A percentile compares a stretch with the other conserved stretches of the same genome.
Evolutionary conservation across 2,797 vertebrate species (phyloP).

Genomic region (Orientallactaga sibirica): DNA sequence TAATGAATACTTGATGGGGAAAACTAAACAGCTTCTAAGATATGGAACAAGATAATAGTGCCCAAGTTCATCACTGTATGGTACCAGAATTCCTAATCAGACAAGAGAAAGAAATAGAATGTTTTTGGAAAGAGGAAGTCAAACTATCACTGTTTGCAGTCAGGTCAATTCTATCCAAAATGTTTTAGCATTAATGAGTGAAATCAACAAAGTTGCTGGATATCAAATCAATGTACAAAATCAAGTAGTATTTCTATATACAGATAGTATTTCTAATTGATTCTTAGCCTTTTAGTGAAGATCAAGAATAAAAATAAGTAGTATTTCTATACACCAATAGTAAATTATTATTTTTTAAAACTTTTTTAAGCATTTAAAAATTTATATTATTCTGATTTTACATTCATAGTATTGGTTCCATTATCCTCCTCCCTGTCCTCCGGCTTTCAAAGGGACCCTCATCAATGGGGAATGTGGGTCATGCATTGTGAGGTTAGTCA

Average conservation of each 20-base stretch:
- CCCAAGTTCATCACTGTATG: not conserved
- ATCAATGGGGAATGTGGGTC: no score
- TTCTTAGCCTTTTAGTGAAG: no score
- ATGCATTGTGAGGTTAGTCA: no score
- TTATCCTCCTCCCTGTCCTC: no score
- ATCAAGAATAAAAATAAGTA: not conserved
- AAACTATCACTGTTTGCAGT: not conserved
- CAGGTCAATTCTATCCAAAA: not conserved
- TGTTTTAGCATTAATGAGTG: not conserved
- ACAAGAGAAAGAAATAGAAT: not conserved
- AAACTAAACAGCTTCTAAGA: not conserved
- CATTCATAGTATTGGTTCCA: no score
- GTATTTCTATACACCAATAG: not conserved
- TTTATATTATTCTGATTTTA: no score
- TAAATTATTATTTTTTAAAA: not conserved
- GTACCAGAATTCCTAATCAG: not conserved
- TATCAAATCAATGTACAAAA: not conserved
- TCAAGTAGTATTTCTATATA: not conserved
- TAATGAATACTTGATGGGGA: not conserved
- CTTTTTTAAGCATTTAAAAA: no score
- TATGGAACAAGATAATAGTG: not conserved
- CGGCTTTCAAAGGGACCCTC: no score
- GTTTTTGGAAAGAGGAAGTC: not conserved
- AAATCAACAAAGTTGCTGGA: not conserved
- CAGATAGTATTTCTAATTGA: no score